Base-by-base conservation (phyloP, 1,140 invertebrate genomes). In the Venturia canescens region DNA sequence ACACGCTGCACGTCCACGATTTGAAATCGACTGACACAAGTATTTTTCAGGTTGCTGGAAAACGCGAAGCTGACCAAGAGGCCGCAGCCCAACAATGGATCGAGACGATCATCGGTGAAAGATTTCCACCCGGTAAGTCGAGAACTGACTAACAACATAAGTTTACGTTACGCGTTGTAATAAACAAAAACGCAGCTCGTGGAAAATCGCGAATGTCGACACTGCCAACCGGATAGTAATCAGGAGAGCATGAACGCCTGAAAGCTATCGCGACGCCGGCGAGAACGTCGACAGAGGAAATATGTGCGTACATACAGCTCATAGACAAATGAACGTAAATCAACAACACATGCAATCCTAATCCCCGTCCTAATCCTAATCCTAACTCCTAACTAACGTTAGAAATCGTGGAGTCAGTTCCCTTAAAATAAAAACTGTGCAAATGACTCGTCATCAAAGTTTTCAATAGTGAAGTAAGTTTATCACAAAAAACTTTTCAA, bases 61-160 rank as follows among this genome's bases (percentile, higher is more conserved):
- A 98, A 93, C 95, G 98, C 84, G 96, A 97, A 90, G 94, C 96
- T 50, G 95, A 97, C 84, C 94, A 97, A 90, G 98, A 99, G 93
- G 95, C 95, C 70, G 96, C 97, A 92, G 96, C 96, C 83, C 96
- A 98, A 89, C 94, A 95, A 89, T 99, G 98, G 98, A 96, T 99
- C 81, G 97, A 98, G 91, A 90, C 93, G 48, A 94, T 99, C 74
- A 93, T 97, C 70, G 97, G 96, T 57, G 96, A 97, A 86, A 95
- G 95, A 91, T 96, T 99, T 92, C 96, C 96, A 81, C 93, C 94
- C 87, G 94, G 94, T 91, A 93, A 95, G 81, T 82, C 26, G 21
- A 26, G 26, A 60, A 74, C 31, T 18, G n/a, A 31, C 5, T 26
- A 7, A 29, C 3, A 27, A 31, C 16, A 67, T 18, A 53, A 53